Evolutionary conservation across 2,113 vertebrate species (phyloP), one percentile per base, ranked within the genome.

Genomic region (Menura novaehollandiae): DNA sequence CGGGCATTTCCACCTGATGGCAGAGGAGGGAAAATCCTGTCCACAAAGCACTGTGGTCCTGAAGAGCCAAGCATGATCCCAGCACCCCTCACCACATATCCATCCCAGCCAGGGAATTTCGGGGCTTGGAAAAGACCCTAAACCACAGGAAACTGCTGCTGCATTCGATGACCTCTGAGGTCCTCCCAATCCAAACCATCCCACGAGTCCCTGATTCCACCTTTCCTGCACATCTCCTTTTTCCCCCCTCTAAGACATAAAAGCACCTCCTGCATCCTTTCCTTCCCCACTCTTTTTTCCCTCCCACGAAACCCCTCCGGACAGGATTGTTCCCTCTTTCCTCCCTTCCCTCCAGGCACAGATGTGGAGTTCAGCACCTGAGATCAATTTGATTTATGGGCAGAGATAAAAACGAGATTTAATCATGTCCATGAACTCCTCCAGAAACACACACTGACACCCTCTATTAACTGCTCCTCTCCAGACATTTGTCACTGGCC

Each of bases 381-480:
- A n/a, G 64, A 66, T 60, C 27, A 6, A 3, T 3, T 35, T 66
- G 84, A 15, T 95, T 97, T 73, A 91, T 23, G 72, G 51, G 49
- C 21, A 79, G 58, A 72, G 47, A 81, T 91, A 82, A 88, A 95
- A 94, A 66, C 27, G 11, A 66, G 77, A 88, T 95, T 96, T 91
- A 81, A 87, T 92, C 81, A 11, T 10, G 22, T 46, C 73, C 77
- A n/a, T 35, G 78, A 84, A 81, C 68, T 85, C 21, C 80, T 87
- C 81, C 76, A 66, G 92, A 83, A 91, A 68, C 86, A 66, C 55
- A 43, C 15, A 41, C 28, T 64, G 86, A 87, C 89, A 89, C 39
- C 62, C 69, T 75, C 92, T 78, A 76, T 95, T 92, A 94, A 95
- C 79, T 78, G 69, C n/a, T 91, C 86, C 49, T 94, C 90, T 91